A percentile compares a stretch with the other conserved stretches of the same genome.
Evolutionary conservation across 1,140 invertebrate genomes (phyloP).

Genomic region (Uloborus diversus): DNA sequence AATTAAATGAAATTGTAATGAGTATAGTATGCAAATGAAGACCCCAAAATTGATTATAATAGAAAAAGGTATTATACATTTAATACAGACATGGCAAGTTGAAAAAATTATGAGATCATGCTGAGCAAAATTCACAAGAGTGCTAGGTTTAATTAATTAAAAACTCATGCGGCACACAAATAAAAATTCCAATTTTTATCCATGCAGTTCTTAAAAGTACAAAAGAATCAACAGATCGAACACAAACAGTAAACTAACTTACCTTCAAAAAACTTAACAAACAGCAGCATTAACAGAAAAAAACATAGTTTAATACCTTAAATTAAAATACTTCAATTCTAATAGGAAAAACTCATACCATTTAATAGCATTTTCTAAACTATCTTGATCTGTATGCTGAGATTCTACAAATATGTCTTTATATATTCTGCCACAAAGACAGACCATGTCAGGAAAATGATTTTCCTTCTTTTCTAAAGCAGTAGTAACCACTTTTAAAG

Average conservation of each 20-base stretch:
- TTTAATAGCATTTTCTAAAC: conserved; percentile 90
- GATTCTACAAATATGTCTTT: conserved; percentile 99
- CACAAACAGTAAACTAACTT: background rate
- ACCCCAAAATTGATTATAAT: too few relatives aligned
- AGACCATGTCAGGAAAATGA: conserved; percentile 94
- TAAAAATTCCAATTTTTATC: background rate
- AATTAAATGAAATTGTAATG: too few relatives aligned
- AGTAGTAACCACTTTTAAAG: conserved; percentile 88
- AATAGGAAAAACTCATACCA: conserved; percentile 72
- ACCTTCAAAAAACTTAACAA: background rate
- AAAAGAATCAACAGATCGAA: background rate
- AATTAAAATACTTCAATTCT: background rate
- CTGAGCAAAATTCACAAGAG: too few relatives aligned
- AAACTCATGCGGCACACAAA: too few relatives aligned
- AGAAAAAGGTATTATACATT: too few relatives aligned
- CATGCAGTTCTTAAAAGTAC: background rate
- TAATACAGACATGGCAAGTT: too few relatives aligned
- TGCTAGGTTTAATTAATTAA: too few relatives aligned
- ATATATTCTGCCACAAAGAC: conserved; percentile 97
- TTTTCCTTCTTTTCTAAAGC: conserved; percentile 92
- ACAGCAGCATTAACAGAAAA: background rate
- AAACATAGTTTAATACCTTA: background rate
- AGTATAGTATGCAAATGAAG: too few relatives aligned
- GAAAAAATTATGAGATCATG: too few relatives aligned
- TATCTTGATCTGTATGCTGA: conserved; percentile 86